Percentiles rank a stretch among this genome's conserved stretches.
Evolutionary conservation across 2,113 vertebrate species (phyloP).

Genomic region (Nothocercus nigrocapillus): DNA sequence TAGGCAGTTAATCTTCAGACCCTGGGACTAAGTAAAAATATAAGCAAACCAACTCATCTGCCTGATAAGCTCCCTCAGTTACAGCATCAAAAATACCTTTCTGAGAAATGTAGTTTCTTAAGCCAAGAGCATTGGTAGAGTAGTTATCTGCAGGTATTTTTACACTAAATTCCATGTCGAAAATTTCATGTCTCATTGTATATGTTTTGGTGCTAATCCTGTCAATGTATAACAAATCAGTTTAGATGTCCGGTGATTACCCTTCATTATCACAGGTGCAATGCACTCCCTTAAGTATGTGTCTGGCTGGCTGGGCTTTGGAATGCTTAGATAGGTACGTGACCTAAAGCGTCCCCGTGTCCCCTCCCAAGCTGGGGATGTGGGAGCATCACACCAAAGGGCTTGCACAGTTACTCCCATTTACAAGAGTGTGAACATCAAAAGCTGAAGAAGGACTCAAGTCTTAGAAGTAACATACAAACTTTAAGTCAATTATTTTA

Average conservation of each 20-base stretch:
- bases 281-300: neutral
- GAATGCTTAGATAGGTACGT: neutral
- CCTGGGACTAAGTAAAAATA: neutral
- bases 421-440: neutral
- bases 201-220: neutral
- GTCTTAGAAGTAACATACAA: neutral
- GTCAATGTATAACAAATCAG: neutral
- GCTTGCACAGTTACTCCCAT: neutral
- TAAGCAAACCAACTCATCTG: neutral
- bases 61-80: neutral
- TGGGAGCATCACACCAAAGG: neutral
- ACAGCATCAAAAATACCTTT: neutral
- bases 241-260: neutral
- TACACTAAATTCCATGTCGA: neutral
- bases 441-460: neutral
- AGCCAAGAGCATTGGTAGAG: neutral
- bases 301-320: neutral
- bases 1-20: neutral
- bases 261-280: neutral
- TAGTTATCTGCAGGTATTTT: neutral
- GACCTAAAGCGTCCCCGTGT: neutral
- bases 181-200: neutral
- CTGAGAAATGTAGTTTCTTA: neutral
- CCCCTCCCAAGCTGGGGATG: neutral
- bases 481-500: conserved; percentile 27